Percentiles rank a stretch among this genome's conserved stretches.
Conservation (phyloP, 2,888 invertebrate species). For the Sialis fuliginosa region DNA sequence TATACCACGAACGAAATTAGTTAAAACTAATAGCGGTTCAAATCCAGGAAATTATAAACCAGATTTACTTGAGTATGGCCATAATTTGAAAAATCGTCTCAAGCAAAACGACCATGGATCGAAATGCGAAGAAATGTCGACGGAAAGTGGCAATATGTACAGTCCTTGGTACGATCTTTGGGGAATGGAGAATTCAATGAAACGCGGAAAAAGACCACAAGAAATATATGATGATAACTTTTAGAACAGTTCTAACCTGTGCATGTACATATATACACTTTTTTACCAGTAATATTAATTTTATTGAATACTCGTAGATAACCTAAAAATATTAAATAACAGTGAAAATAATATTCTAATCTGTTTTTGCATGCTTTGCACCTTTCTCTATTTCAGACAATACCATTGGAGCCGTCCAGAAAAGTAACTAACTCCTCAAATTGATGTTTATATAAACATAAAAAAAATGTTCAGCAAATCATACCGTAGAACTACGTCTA, state of each 20-base stretch:
- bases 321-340: too few species aligned
- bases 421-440: too few species aligned
- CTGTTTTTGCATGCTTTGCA: too few species aligned
- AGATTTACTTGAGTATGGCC: slow-evolving; percentile 24
- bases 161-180: slow-evolving; percentile 83
- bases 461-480: too few species aligned
- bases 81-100: slow-evolving; percentile 25
- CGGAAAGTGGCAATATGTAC: slow-evolving; percentile 50
- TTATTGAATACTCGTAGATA: too few species aligned
- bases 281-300: not conserved
- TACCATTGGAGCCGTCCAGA: too few species aligned
- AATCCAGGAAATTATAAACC: slow-evolving; percentile 16
- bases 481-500: too few species aligned
- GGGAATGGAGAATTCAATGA: slow-evolving; percentile 55
- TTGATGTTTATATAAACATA: too few species aligned
- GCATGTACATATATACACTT: not conserved
- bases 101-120: slow-evolving; percentile 23
- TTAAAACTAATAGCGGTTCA: slow-evolving; percentile 32
- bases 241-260: not conserved
- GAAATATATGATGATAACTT: slow-evolving; percentile 4
- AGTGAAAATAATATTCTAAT: too few species aligned
- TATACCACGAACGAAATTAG: slow-evolving; percentile 51
- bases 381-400: too few species aligned
- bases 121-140: slow-evolving; percentile 27
- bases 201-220: slow-evolving; percentile 10